A percentile compares a stretch with the other conserved stretches of the same genome.
phyloP scores from a whole-genome alignment of 2,888 invertebrate species.

The Chouioia cunea region DNA sequence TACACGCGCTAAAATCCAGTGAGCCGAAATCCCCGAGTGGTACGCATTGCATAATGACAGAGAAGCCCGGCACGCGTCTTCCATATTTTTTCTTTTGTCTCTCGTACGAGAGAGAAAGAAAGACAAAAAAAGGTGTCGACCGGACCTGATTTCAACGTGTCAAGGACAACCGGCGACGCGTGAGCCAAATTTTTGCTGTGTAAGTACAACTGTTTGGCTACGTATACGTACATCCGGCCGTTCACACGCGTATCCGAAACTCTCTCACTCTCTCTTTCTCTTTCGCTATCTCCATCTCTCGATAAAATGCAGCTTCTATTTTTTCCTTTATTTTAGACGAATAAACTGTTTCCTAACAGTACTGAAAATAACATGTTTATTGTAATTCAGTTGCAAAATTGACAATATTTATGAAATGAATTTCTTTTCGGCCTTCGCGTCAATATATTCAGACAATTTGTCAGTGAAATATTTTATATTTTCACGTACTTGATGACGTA shows the following conservation, averaged over 20 bases:
- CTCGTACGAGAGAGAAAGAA: slow-evolving; percentile 14
- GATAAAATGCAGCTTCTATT: too few relatives aligned
- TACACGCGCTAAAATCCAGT: too few relatives aligned
- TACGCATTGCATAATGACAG: neutral
- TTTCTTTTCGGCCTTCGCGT: too few relatives aligned
- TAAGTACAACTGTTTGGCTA: slow-evolving; percentile 2
- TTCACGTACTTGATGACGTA: neutral
- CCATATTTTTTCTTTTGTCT: slow-evolving; percentile 17
- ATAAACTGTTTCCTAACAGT: too few relatives aligned
- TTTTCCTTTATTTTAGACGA: too few relatives aligned
- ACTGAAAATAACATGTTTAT: neutral
- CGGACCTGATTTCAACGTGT: slow-evolving; percentile 62
- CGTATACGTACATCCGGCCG: slow-evolving; percentile 18
- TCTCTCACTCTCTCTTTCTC: too few relatives aligned
- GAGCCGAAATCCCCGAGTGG: neutral
- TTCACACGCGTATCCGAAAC: slow-evolving; percentile 14
- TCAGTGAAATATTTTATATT: slow-evolving; percentile 7
- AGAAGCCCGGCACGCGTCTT: neutral
- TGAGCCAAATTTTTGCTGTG: slow-evolving; percentile 29
- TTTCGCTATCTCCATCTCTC: too few relatives aligned
- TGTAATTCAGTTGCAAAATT: slow-evolving; percentile 3
- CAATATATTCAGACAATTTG: slow-evolving; percentile 5
- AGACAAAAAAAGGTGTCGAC: slow-evolving; percentile 40
- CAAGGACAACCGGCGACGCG: slow-evolving; percentile 58
- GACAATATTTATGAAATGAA: too few relatives aligned